Evolutionary conservation across 2,113 vertebrate genomes (phyloP).

Genomic region (Piprites chloris): DNA sequence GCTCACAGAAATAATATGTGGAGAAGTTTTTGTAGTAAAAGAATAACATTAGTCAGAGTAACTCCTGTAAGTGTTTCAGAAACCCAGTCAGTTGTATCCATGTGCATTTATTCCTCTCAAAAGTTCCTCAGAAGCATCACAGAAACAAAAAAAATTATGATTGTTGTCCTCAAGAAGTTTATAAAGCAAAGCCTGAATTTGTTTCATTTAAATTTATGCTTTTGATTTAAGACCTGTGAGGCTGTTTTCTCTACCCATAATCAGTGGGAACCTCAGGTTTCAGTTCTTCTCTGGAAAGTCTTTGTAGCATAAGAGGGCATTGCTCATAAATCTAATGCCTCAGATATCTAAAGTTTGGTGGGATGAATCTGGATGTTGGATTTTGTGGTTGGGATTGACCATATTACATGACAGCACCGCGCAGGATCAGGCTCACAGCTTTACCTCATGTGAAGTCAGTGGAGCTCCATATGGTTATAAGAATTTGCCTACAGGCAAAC

Average conservation of each 20-base stretch:
- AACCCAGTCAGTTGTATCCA: background rate
- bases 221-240: background rate
- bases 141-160: background rate
- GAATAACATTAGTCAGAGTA: background rate
- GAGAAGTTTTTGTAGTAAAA: background rate
- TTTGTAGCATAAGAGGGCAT: background rate
- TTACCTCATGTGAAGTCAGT: background rate
- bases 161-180: background rate
- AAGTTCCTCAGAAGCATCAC: background rate
- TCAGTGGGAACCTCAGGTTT: background rate
- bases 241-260: background rate
- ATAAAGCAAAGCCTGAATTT: background rate
- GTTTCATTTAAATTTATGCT: background rate
- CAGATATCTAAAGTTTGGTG: background rate
- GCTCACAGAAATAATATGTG: background rate
- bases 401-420: background rate
- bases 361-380: background rate
- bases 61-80: background rate
- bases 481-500: slow-evolving; percentile 37
- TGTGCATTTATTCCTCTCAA: background rate
- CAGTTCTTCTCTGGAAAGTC: background rate
- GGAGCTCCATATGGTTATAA: slow-evolving; percentile 37
- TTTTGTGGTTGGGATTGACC: background rate
- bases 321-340: background rate
- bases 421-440: background rate